Base-by-base conservation (phyloP, 2,113 vertebrate species). In the Oxygymnocypris stewartii region DNA sequence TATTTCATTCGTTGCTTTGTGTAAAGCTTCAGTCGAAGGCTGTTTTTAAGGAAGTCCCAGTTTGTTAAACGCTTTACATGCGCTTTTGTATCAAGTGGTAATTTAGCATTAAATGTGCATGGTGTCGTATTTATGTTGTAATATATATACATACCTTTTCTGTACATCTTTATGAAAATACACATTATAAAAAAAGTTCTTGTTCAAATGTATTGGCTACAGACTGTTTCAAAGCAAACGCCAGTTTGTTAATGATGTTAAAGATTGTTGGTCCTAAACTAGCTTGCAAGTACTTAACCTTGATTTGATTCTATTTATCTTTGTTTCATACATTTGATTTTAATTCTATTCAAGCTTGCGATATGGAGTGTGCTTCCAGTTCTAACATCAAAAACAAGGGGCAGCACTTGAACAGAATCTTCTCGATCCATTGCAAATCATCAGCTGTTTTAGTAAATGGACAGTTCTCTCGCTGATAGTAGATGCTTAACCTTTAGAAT, bases 111-210 rank as follows among this genome's bases (percentile, higher is more conserved):
- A 20, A 71, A 65, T 82, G 91, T 92, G 92, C 93, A 93, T 92
- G 93, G 91, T 88, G 78, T 80, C 77, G 35, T 78, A 81, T 71
- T 88, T 91, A 42, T 90, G 91, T 92, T 92, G 81, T 86, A 76
- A 16, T 18, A 78, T 89, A 85, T 49, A n/a, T n/a, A n/a, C n/a
- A 85, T 82, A 86, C 88, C 71, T 83, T 87, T 89, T 90, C 84
- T 91, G 82, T 90, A 84, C 91, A 89, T 92, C 90, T 93, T 93
- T 93, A 92, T 91, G 91, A 76, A 92, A 95, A 93, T 90, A 93
- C 91, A 93, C 88, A 84, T 92, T 75, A 85, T 91, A 85, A 90
- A 91, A 91, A 90, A 61, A 49, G 47, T 14, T n/a, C n/a, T n/a
- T n/a, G n/a, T n/a, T n/a, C n/a, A n/a, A n/a, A n/a, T n/a, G n/a